These are phyloP conservation scores for Polymixis lichenea DNA, from an alignment of 2,888 invertebrate species.

Conservation along the genomic window DNA sequence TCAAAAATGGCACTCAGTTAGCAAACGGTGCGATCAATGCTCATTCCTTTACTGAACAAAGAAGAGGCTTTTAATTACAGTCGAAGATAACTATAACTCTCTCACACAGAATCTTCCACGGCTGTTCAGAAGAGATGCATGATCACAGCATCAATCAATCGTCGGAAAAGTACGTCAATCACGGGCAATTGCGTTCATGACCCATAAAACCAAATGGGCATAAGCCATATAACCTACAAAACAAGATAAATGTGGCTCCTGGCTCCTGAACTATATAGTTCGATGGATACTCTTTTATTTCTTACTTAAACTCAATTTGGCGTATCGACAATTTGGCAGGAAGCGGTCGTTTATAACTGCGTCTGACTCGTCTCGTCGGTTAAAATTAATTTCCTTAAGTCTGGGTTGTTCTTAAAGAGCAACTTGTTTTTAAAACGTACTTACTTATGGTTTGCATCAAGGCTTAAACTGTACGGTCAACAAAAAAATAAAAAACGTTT, in stretches of 20 bases:
- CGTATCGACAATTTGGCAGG: constrained; percentile 61
- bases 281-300: constrained; percentile 51
- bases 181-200: constrained; percentile 48
- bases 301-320: constrained; percentile 59
- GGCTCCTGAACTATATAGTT: constrained; percentile 13
- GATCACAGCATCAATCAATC: constrained; percentile 31
- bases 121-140: constrained; percentile 18
- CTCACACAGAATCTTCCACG: not conserved
- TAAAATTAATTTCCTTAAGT: not conserved
- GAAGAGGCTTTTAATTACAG: not conserved
- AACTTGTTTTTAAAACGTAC: not conserved
- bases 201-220: constrained; percentile 44
- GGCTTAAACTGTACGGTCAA: no score
- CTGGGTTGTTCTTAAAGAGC: not conserved
- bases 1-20: not conserved
- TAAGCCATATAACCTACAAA: constrained; percentile 43
- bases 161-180: constrained; percentile 41
- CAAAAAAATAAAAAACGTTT: no score
- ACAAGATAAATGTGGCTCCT: constrained; percentile 50
- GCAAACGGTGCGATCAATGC: not conserved
- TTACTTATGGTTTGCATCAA: not conserved
- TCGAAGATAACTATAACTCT: not conserved
- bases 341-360: constrained; percentile 43
- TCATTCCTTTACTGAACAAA: not conserved
- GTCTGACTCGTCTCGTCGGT: not conserved